phyloP scores from a whole-genome alignment of 2,888 invertebrate genomes.

The Drymonia ruficornis region DNA sequence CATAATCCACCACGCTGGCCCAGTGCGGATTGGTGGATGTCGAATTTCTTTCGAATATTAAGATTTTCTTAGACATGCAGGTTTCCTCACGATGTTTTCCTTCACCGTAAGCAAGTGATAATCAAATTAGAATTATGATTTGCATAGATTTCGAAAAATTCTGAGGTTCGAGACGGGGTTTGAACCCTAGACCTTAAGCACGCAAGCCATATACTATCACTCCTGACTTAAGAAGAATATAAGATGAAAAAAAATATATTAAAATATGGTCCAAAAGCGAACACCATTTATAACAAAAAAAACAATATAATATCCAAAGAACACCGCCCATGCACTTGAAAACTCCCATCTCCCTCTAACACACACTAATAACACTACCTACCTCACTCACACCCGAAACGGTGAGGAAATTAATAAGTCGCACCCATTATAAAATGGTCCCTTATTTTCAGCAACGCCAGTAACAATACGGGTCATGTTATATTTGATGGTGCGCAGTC shows the following conservation, averaged over 20 bases:
- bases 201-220: too few species aligned
- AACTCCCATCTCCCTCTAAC: conserved; percentile 51
- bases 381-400: conserved; percentile 50
- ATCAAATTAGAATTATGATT: too few species aligned
- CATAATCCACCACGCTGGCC: too few species aligned
- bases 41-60: too few species aligned
- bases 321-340: conserved; percentile 62
- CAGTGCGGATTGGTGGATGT: too few species aligned
- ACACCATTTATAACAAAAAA: conserved; percentile 48
- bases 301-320: conserved; percentile 64
- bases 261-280: conserved; percentile 7
- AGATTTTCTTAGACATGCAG: too few species aligned
- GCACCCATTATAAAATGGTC: conserved; percentile 49
- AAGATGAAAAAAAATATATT: not conserved
- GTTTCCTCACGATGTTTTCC: too few species aligned
- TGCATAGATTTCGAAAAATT: too few species aligned
- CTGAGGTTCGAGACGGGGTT: too few species aligned
- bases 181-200: too few species aligned
- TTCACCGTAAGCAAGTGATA: too few species aligned
- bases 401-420: conserved; percentile 66
- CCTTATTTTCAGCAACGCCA: conserved; percentile 1
- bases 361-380: conserved; percentile 51
- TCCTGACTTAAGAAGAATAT: too few species aligned
- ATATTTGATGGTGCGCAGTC: conserved; percentile 19
- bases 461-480: conserved; percentile 2